Evolutionary conservation across 2,797 vertebrate genomes (phyloP).

Genomic region (Chrysocyon brachyurus): DNA sequence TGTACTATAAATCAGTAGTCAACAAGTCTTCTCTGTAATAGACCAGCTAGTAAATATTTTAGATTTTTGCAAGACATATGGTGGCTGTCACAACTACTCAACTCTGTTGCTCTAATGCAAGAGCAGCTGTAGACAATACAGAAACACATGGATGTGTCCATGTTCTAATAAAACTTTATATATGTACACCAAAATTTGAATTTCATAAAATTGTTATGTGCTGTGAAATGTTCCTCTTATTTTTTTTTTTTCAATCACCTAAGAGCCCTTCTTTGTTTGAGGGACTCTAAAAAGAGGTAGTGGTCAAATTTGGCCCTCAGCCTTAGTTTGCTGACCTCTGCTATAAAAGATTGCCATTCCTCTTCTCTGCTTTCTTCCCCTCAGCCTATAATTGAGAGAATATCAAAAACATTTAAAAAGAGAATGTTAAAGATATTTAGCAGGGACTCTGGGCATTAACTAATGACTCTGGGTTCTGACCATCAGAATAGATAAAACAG

Average conservation of each 20-base stretch:
- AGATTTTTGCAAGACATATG: not conserved
- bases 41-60: not conserved
- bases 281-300: not conserved
- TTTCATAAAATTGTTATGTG: slow-evolving; percentile 11
- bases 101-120: not conserved
- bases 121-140: not conserved
- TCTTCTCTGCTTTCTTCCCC: not conserved
- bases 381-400: not conserved
- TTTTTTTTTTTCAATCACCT: not conserved
- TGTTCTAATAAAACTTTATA: not conserved
- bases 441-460: not conserved
- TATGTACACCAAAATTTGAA: not conserved
- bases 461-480: not conserved
- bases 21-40: not conserved
- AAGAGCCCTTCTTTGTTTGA: not conserved
- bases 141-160: not conserved
- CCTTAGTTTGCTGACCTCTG: not conserved
- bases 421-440: not conserved
- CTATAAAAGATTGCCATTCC: not conserved
- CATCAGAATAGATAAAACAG: not conserved
- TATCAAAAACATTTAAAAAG: slow-evolving; percentile 1
- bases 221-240: not conserved
- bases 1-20: slow-evolving; percentile 12
- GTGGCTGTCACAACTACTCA: not conserved
- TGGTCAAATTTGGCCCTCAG: not conserved